Percentiles rank a stretch among this genome's conserved stretches.
These are phyloP conservation scores for Lates japonicus DNA, from an alignment of 2,797 vertebrate genomes.

Conservation along the genomic window DNA sequence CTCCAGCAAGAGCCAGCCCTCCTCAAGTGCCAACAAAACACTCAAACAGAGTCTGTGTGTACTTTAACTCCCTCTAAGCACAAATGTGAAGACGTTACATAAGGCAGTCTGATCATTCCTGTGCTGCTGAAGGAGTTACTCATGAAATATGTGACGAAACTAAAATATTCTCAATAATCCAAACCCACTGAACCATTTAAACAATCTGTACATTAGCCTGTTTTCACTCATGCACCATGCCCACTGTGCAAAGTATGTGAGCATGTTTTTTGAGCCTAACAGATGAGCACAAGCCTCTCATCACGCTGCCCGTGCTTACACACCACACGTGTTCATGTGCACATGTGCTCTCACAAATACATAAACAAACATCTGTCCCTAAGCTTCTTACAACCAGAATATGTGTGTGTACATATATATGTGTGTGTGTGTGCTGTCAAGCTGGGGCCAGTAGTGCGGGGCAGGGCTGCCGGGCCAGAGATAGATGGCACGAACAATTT, in stretches of 20 bases:
- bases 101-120: slow-evolving; percentile 25
- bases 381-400: slow-evolving; percentile 77
- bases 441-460: slow-evolving; percentile 50
- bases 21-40: slow-evolving; percentile 23
- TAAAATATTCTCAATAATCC: not conserved
- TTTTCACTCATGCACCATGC: too few relatives aligned
- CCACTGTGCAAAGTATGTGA: too few relatives aligned
- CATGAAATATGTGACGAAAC: not conserved
- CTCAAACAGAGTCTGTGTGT: slow-evolving; percentile 22
- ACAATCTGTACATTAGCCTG: not conserved
- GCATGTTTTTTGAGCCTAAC: too few relatives aligned
- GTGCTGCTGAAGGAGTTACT: not conserved
- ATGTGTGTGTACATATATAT: slow-evolving; percentile 38
- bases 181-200: not conserved
- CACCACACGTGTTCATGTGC: slow-evolving; percentile 55
- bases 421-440: slow-evolving; percentile 48
- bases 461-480: slow-evolving; percentile 40
- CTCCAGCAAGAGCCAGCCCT: slow-evolving; percentile 32
- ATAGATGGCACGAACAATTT: slow-evolving; percentile 57
- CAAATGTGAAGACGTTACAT: slow-evolving; percentile 38
- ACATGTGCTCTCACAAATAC: slow-evolving; percentile 64
- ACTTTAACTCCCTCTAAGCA: slow-evolving; percentile 30
- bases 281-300: not conserved
- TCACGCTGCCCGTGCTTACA: not conserved
- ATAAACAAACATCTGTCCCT: slow-evolving; percentile 73